Base-by-base conservation (phyloP, 2,888 invertebrate genomes). In the Hirtodrosophila alboralis region DNA sequence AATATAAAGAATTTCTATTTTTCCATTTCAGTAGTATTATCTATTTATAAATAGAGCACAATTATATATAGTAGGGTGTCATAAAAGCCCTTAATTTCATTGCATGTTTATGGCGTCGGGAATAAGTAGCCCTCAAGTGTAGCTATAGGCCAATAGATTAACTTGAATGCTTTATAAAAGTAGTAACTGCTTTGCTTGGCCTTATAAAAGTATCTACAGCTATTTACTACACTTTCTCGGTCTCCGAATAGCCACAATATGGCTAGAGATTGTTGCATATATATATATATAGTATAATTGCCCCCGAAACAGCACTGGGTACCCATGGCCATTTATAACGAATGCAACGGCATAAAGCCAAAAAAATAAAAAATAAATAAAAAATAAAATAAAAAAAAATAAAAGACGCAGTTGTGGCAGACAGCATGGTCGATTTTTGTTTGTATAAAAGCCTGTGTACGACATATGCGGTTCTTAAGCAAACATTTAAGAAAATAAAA, bases 261-360 rank as follows among this genome's bases (percentile, higher is more conserved):
- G 58, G 38, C 47, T 27, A 36, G 26, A 45, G 44, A 43, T 37
- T 33, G 36, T 44, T 73, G 77, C 64, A 53, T 60, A 57, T 47
- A 18, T 18, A 2, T 47, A n/a, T n/a, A n/a, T n/a, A n/a, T n/a
- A n/a, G n/a, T n/a, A 63, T 84, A 77, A 77, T 77, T 77, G 77
- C 31, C 51, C n/a, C n/a, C 48, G 34, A 48, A 38, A 30, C 34
- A 36, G 43, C 14, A 13, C 30, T 28, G 47, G 14, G n/a, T n/a
- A n/a, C n/a, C n/a, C n/a, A n/a, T n/a, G n/a, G n/a, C 69, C 71
- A 71, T 74, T 71, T 65, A 84, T 58, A 68, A 66, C 75, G 59
- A 60, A 59, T 74, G 75, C 85, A 77, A 41, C 53, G 53, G 56
- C 64, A 80, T 70, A 70, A 84, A 75, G 60, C 33, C 59, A 41